Conservation (phyloP, 2,888 invertebrate genomes). For the Unio pictorum region DNA sequence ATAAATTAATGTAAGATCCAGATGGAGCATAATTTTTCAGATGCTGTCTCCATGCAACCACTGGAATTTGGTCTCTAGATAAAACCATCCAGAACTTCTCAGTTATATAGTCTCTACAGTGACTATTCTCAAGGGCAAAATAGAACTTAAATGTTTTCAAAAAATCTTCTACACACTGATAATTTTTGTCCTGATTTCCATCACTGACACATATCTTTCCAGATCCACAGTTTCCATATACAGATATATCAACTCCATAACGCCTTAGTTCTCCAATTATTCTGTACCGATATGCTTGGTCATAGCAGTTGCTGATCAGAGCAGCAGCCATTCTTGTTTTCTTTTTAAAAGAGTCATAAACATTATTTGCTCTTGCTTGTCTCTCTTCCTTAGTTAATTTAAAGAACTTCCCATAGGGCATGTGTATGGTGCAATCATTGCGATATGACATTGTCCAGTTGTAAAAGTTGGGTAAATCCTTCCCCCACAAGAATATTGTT, state of each 20-base stretch:
- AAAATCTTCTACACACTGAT: constrained; percentile 23
- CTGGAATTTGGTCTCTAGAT: constrained; percentile 44
- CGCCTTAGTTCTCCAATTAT: constrained; percentile 24
- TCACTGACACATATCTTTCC: no score
- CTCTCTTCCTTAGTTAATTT: constrained; percentile 11
- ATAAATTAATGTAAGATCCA: constrained; percentile 37
- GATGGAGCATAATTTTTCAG: constrained; percentile 19
- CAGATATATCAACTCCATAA: constrained; percentile 19
- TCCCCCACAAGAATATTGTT: constrained; percentile 40
- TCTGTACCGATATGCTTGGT: constrained; percentile 25
- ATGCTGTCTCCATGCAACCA: constrained; percentile 47
- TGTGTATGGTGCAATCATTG: constrained; percentile 44
- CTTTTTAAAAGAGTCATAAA: constrained; percentile 10
- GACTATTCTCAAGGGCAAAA: constrained; percentile 50
- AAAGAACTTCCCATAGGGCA: constrained; percentile 40
- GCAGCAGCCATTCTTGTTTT: constrained; percentile 21
- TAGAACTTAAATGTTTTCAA: constrained; percentile 51
- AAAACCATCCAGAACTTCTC: constrained; percentile 55
- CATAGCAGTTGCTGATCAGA: constrained; percentile 35
- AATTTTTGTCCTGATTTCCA: not conserved
- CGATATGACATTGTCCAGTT: constrained; percentile 59
- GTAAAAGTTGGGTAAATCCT: constrained; percentile 30
- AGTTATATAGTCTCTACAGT: constrained; percentile 54
- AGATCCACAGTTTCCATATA: constrained; percentile 15
- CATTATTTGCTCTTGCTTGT: constrained; percentile 6